phyloP scores from a whole-genome alignment of 2,797 vertebrate species.

The Platalea minor region DNA sequence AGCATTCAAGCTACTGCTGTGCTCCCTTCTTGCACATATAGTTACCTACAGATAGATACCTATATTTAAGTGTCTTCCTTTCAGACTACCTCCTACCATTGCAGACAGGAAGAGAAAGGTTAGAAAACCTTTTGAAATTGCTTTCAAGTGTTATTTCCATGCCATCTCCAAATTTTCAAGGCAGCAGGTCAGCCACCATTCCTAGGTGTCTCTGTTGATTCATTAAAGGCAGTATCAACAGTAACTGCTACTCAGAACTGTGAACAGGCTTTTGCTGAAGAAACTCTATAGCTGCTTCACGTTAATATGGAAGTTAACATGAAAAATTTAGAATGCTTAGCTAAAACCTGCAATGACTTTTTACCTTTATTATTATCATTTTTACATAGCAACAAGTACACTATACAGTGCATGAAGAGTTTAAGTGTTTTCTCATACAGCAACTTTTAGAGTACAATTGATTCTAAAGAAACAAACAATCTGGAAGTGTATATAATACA shows the following conservation, averaged over 20 bases:
- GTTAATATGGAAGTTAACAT: not conserved
- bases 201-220: not conserved
- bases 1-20: not conserved
- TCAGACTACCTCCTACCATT: not conserved
- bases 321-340: constrained; percentile 17
- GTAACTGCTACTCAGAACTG: constrained; percentile 23
- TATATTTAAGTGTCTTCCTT: not conserved
- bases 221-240: not conserved
- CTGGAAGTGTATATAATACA: constrained; percentile 38
- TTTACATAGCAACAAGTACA: constrained; percentile 16
- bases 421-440: constrained; percentile 45
- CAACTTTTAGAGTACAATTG: constrained; percentile 60
- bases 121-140: not conserved
- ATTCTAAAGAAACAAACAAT: constrained; percentile 66
- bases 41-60: not conserved
- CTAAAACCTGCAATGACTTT: constrained; percentile 30
- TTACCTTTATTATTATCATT: constrained; percentile 40
- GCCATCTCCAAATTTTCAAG: constrained; percentile 6
- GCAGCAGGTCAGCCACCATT: not conserved
- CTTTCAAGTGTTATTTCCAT: constrained; percentile 26
- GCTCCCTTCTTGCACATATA: not conserved
- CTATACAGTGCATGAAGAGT: constrained; percentile 14
- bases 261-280: constrained; percentile 24
- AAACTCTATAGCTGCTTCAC: constrained; percentile 4
- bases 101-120: not conserved